Evolutionary conservation across 1,140 invertebrate genomes (phyloP).

Genomic region (Bombus breviceps): DNA sequence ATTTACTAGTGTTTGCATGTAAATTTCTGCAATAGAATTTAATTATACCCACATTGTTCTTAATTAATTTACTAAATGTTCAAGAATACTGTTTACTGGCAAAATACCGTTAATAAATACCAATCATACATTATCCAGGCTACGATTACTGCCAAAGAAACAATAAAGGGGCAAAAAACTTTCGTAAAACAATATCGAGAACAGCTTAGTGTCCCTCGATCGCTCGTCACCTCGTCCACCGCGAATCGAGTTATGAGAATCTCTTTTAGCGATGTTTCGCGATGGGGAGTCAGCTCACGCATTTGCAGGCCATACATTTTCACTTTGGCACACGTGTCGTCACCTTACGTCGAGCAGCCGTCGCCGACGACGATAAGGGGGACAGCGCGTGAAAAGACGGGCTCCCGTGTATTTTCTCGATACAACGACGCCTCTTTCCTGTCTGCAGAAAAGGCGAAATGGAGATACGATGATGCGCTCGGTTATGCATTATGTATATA

Average conservation of each 20-base stretch:
- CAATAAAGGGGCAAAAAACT: background rate
- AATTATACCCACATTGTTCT: background rate
- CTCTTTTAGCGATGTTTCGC: slow-evolving; percentile 59
- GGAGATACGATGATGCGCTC: slow-evolving; percentile 71
- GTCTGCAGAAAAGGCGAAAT: slow-evolving; percentile 59
- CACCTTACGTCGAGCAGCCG: slow-evolving; percentile 78
- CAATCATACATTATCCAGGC: background rate
- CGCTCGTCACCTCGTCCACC: slow-evolving; percentile 12
- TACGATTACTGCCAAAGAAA: too few species aligned
- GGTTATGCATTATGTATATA: slow-evolving; percentile 71
- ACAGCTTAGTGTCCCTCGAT: slow-evolving; percentile 78
- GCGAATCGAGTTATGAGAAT: slow-evolving; percentile 78
- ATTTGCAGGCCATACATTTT: slow-evolving; percentile 80
- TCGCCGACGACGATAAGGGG: slow-evolving; percentile 62
- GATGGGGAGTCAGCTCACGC: slow-evolving; percentile 77
- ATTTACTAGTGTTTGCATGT: background rate
- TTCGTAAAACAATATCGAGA: slow-evolving; percentile 74
- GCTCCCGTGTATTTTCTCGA: slow-evolving; percentile 50
- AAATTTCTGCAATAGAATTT: background rate
- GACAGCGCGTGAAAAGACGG: slow-evolving; percentile 31
- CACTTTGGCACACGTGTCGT: slow-evolving; percentile 83
- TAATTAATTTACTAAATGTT: too few species aligned
- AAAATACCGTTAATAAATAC: background rate
- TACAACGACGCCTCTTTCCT: slow-evolving; percentile 53
- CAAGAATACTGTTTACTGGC: too few species aligned